These are phyloP conservation scores for Agrotis exclamationis DNA, from an alignment of 2,888 invertebrate species.

Conservation along the genomic window DNA sequence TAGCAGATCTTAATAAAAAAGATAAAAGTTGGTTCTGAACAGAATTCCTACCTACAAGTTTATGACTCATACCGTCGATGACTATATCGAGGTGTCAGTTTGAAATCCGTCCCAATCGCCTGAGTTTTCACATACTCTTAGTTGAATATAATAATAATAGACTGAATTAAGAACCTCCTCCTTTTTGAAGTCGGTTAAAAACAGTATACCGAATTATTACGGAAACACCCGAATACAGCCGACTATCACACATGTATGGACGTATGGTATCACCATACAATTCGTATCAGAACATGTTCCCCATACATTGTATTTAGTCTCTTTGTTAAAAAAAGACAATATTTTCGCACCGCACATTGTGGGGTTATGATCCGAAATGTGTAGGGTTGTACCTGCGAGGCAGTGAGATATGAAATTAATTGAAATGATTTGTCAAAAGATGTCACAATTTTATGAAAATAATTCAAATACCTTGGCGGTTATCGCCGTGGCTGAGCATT, in stretches of 20 bases:
- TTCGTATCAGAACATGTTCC: not conserved
- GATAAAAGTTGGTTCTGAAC: not conserved
- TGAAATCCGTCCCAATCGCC: not conserved
- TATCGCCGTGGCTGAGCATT: too few species aligned
- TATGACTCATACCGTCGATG: slow-evolving; percentile 7
- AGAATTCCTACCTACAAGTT: not conserved
- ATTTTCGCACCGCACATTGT: slow-evolving; percentile 34
- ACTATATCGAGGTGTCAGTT: not conserved
- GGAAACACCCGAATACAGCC: slow-evolving; percentile 23
- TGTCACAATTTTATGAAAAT: too few species aligned
- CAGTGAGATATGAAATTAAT: not conserved
- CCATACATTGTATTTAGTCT: slow-evolving; percentile 37
- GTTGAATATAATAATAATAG: too few species aligned
- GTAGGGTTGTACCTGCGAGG: slow-evolving; percentile 23
- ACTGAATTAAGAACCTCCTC: too few species aligned
- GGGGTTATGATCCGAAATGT: slow-evolving; percentile 15
- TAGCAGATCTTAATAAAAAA: not conserved
- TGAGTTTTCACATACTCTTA: not conserved
- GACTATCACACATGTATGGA: not conserved
- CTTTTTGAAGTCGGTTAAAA: too few species aligned
- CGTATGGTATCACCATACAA: slow-evolving; percentile 27
- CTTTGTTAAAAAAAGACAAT: slow-evolving; percentile 43
- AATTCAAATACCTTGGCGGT: too few species aligned
- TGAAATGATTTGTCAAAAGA: not conserved
- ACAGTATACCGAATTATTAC: not conserved